Conservation (phyloP, 1,140 invertebrate species). For the Lysiphlebus fabarum region DNA sequence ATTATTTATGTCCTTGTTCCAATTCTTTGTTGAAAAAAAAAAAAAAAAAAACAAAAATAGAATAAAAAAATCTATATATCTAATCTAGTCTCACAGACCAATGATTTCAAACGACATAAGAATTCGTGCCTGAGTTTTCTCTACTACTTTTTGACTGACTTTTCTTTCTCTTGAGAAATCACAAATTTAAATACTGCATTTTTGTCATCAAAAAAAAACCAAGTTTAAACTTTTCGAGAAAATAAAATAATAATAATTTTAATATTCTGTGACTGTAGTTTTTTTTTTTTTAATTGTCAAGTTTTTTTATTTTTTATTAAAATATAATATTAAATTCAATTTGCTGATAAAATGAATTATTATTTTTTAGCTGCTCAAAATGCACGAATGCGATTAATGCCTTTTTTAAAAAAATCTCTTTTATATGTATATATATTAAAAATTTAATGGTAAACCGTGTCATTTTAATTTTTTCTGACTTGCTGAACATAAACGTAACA, state of each 20-base stretch:
- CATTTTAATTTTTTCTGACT: slow-evolving; percentile 1
- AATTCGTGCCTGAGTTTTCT: background rate
- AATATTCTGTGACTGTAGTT: background rate
- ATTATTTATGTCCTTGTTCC: background rate
- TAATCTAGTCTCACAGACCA: slow-evolving; percentile 45
- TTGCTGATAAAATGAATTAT: slow-evolving; percentile 26
- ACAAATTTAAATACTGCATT: background rate
- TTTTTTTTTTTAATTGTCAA: background rate
- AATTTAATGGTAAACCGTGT: background rate
- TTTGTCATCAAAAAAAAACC: background rate
- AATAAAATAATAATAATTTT: slow-evolving; percentile 19
- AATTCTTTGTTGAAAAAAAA: slow-evolving; percentile 8
- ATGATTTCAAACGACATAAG: slow-evolving; percentile 30
- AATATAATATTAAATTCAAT: slow-evolving; percentile 20
- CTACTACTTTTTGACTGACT: background rate
- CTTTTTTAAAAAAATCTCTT: slow-evolving; percentile 18
- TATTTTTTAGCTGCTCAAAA: slow-evolving; percentile 21
- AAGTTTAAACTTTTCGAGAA: slow-evolving; percentile 4
- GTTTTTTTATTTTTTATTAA: background rate
- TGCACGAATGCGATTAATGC: slow-evolving; percentile 16
- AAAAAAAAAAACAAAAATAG: too few species aligned
- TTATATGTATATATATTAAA: slow-evolving; percentile 10
- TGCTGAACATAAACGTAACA: too few species aligned
- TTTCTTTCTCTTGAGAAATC: slow-evolving; percentile 5
- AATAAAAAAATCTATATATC: slow-evolving; percentile 25